Conservation (phyloP, 92 coral and sea anemone species). For the Bergia sp. region DNA sequence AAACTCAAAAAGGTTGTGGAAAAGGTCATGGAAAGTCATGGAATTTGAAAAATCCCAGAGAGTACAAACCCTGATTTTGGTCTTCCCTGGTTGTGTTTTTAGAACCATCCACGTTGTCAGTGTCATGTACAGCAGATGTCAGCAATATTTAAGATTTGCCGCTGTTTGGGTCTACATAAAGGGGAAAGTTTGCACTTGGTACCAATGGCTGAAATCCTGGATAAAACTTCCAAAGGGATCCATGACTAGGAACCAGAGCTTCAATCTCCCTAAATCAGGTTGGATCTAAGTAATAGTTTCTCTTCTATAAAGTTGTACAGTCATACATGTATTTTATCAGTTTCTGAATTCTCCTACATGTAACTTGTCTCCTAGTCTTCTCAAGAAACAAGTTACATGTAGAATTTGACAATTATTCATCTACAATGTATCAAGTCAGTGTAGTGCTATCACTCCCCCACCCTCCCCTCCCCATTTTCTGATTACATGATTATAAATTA, state of each 20-base stretch:
- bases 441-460: no score
- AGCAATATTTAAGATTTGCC: not conserved
- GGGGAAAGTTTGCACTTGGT: not conserved
- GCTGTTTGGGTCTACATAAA: not conserved
- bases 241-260: conserved; percentile 15
- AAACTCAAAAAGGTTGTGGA: not conserved
- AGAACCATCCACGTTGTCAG: conserved; percentile 1
- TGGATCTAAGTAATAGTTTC: not conserved
- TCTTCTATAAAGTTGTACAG: no score
- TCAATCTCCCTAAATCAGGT: conserved; percentile 42
- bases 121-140: conserved; percentile 18
- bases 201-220: conserved; percentile 7
- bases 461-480: no score
- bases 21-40: not conserved
- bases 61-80: not conserved
- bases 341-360: no score
- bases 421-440: no score
- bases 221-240: not conserved
- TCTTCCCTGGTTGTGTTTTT: not conserved
- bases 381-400: no score
- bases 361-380: no score
- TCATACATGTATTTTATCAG: no score
- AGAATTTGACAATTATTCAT: no score
- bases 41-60: no score
- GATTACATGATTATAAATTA: not conserved